phyloP scores from a whole-genome alignment of 1,140 invertebrate species.

The Drosophila athabasca region DNA sequence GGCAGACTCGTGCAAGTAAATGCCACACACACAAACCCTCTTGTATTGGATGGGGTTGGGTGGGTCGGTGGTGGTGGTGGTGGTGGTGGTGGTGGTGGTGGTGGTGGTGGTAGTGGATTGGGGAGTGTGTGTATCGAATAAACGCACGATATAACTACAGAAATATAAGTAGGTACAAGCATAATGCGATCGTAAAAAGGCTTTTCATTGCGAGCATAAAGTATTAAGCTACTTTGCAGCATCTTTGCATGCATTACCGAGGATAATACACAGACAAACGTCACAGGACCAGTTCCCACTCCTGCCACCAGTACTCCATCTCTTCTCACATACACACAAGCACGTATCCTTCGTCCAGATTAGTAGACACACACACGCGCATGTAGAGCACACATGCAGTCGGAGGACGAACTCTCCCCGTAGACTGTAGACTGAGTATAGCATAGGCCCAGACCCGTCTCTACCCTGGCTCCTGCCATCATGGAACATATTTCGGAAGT shows the following conservation, averaged over 20 bases:
- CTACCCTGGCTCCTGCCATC: too few species aligned
- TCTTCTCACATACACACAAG: background rate
- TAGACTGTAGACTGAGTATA: too few species aligned
- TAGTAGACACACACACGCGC: slow-evolving; percentile 2
- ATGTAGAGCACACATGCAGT: background rate
- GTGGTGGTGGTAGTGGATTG: background rate
- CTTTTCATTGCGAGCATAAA: slow-evolving; percentile 81
- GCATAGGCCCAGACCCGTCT: too few species aligned
- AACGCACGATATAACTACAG: slow-evolving; percentile 42
- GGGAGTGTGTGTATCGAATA: slow-evolving; percentile 54
- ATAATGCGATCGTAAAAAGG: slow-evolving; percentile 82
- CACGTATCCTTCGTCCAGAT: slow-evolving; percentile 44
- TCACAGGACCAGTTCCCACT: background rate
- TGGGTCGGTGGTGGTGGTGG: too few species aligned
- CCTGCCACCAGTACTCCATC: background rate
- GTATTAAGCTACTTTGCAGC: slow-evolving; percentile 82
- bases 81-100: too few species aligned
- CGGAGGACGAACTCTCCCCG: background rate
- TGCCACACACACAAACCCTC: slow-evolving; percentile 17
- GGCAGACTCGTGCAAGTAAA: slow-evolving; percentile 12
- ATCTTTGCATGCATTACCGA: slow-evolving; percentile 79
- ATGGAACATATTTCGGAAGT: too few species aligned
- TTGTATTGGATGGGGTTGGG: background rate
- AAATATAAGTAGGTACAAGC: slow-evolving; percentile 78
- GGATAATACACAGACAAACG: slow-evolving; percentile 76